These are phyloP conservation scores for Linnaemya vulpina DNA, from an alignment of 2,888 invertebrate genomes.

Conservation along the genomic window DNA sequence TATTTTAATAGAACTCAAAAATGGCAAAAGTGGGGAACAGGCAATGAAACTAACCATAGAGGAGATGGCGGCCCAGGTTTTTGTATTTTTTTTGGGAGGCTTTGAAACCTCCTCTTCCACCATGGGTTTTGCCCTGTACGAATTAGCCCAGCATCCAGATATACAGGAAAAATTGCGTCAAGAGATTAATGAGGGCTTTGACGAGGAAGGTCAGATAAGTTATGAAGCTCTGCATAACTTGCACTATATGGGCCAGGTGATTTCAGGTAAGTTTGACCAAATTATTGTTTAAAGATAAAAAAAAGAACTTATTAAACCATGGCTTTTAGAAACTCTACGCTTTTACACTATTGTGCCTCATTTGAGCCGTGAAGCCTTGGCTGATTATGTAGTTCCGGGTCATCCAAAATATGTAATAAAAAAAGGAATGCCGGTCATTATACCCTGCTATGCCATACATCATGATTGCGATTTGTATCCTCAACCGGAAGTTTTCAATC, in stretches of 20 bases:
- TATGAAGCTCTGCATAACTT: conserved; percentile 79
- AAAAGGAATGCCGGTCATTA: conserved; percentile 76
- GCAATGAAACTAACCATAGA: conserved; percentile 75
- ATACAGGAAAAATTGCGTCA: conserved; percentile 82
- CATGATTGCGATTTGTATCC: conserved; percentile 83
- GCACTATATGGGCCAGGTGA: conserved; percentile 78
- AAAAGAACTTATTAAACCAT: background rate
- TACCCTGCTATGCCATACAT: conserved; percentile 84
- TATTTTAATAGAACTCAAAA: conserved; percentile 84
- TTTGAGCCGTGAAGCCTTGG: conserved; percentile 84
- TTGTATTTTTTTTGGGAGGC: conserved; percentile 83
- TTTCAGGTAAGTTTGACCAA: conserved; percentile 75
- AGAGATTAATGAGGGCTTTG: conserved; percentile 80
- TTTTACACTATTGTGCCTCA: conserved; percentile 84
- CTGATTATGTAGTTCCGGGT: conserved; percentile 84
- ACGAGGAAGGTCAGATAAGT: conserved; percentile 74
- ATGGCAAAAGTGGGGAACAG: conserved; percentile 75
- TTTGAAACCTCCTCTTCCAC: conserved; percentile 87
- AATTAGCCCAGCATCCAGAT: conserved; percentile 79
- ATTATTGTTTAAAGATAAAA: background rate
- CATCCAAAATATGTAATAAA: conserved; percentile 83
- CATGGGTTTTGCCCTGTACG: conserved; percentile 83
- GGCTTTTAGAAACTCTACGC: conserved; percentile 84
- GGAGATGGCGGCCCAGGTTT: conserved; percentile 80
- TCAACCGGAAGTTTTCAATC: conserved; percentile 86